Conservation (phyloP, 2,113 vertebrate species). For the Sinocyclocheilus rhinocerous region DNA sequence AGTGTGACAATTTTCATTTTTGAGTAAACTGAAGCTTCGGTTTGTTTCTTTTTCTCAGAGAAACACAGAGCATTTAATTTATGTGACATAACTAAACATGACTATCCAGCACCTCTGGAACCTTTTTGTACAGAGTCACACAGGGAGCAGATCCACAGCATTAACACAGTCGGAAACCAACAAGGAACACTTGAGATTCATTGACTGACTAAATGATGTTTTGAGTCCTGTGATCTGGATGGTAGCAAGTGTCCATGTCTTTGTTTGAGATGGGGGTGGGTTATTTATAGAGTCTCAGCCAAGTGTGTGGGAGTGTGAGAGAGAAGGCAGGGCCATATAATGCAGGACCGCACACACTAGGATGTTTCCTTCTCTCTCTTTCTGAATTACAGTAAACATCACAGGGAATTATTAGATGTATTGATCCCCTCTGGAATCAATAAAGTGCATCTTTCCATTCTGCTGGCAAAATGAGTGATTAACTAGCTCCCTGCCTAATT, state of each 20-base stretch:
- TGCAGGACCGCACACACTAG: background rate
- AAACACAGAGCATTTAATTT: background rate
- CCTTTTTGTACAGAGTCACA: background rate
- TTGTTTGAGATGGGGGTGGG: conserved; percentile 56
- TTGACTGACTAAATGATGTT: conserved; percentile 67
- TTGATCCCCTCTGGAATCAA: background rate
- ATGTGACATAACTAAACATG: background rate
- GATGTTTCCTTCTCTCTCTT: background rate
- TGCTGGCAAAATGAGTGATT: background rate
- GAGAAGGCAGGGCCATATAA: conserved; percentile 23
- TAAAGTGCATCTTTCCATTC: background rate
- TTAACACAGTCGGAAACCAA: background rate
- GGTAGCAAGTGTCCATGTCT: conserved; percentile 53
- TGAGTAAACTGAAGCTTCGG: background rate
- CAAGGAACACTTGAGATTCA: conserved; percentile 53
- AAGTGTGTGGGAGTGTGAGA: conserved; percentile 35
- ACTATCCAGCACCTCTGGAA: background rate
- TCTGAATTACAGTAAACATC: background rate
- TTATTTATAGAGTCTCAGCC: conserved; percentile 67
- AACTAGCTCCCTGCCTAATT: background rate
- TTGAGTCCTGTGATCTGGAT: conserved; percentile 43
- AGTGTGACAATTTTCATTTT: background rate
- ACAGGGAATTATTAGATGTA: background rate
- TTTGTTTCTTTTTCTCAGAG: conserved; percentile 14
- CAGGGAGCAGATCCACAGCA: background rate